Evolutionary conservation across 2,113 vertebrate genomes (phyloP).

Genomic region (Herpailurus yagouaroundi): DNA sequence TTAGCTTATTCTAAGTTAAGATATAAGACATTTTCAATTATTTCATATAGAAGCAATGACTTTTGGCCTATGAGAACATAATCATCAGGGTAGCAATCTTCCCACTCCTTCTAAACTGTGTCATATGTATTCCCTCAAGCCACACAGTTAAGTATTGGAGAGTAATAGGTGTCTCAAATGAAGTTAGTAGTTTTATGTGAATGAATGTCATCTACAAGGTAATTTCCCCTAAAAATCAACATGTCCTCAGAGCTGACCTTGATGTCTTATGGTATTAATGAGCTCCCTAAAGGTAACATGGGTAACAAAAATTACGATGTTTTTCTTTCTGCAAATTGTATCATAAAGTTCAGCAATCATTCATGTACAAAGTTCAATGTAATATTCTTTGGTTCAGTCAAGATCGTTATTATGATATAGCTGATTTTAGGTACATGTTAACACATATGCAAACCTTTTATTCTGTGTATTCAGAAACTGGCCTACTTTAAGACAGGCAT

Average conservation of each 20-base stretch:
- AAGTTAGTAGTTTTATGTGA: slow-evolving; percentile 51
- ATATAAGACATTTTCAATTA: not conserved
- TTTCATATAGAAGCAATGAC: slow-evolving; percentile 14
- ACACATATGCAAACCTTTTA: not conserved
- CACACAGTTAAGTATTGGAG: not conserved
- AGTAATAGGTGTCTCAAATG: slow-evolving; percentile 28
- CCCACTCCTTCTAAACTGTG: slow-evolving; percentile 2
- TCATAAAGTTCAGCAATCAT: not conserved
- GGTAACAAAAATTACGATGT: slow-evolving; percentile 49
- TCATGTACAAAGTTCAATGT: not conserved
- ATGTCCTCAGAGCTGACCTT: not conserved
- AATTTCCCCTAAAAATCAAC: slow-evolving; percentile 49
- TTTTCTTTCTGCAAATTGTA: slow-evolving; percentile 32
- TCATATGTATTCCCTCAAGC: not conserved
- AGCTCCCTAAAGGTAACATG: slow-evolving; percentile 45
- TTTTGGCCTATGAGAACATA: slow-evolving; percentile 42
- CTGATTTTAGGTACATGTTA: not conserved
- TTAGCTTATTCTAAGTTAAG: slow-evolving; percentile 2
- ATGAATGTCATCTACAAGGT: slow-evolving; percentile 32
- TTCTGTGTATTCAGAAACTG: slow-evolving; percentile 33
- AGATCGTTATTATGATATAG: slow-evolving; percentile 5
- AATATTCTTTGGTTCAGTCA: not conserved
- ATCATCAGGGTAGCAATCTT: slow-evolving; percentile 36
- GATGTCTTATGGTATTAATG: slow-evolving; percentile 50
- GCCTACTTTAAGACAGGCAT: not conserved